phyloP scores from a whole-genome alignment of 2,888 invertebrate genomes.

The Latrodectus hesperus region DNA sequence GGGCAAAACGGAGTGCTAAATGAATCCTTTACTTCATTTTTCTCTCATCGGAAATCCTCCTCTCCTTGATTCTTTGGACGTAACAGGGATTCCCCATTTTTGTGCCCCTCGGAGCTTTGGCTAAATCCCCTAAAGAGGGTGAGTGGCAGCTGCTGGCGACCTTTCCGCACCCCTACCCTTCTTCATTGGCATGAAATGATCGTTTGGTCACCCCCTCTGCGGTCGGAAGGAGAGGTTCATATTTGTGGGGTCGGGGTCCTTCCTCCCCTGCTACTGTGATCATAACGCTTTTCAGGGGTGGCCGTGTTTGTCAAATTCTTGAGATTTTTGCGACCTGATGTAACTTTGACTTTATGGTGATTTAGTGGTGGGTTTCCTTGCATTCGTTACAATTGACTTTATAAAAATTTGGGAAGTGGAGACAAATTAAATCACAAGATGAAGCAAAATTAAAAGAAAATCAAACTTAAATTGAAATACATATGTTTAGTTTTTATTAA shows the following conservation, averaged over 20 bases:
- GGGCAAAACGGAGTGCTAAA: not conserved
- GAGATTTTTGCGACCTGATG: too few relatives aligned
- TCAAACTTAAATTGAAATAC: too few relatives aligned
- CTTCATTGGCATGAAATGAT: constrained; percentile 51
- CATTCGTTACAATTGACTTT: too few relatives aligned
- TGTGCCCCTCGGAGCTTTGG: constrained; percentile 8
- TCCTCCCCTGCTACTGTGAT: not conserved
- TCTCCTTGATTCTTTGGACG: not conserved
- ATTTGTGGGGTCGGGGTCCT: not conserved
- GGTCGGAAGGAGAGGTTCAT: not conserved
- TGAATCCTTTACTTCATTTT: not conserved
- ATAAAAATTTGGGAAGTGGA: too few relatives aligned
- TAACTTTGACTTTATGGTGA: too few relatives aligned
- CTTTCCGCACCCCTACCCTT: constrained; percentile 8
- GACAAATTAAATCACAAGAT: too few relatives aligned
- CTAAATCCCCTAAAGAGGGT: constrained; percentile 38
- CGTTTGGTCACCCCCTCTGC: constrained; percentile 30
- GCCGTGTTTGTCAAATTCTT: too few relatives aligned
- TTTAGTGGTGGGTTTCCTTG: too few relatives aligned
- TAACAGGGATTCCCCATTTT: too few relatives aligned
- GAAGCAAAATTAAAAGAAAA: too few relatives aligned
- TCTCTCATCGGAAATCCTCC: not conserved
- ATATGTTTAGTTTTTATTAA: too few relatives aligned
- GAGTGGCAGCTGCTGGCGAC: constrained; percentile 38
- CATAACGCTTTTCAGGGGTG: not conserved